These are phyloP conservation scores for Drosophila ambigua DNA, from an alignment of 1,140 invertebrate genomes.

Conservation along the genomic window DNA sequence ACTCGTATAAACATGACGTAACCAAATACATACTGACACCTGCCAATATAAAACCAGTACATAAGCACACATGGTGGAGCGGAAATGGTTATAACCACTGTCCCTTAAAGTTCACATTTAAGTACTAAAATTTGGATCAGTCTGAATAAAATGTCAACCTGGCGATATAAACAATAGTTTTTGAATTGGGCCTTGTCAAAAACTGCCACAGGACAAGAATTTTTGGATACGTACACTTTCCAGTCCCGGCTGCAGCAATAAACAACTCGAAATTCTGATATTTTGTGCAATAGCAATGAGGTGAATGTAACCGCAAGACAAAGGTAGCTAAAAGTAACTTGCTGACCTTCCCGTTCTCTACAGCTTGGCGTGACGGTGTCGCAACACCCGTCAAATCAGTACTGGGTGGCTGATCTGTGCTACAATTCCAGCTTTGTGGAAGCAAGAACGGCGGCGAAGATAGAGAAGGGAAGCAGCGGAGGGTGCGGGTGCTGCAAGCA, in stretches of 20 bases:
- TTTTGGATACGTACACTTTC: too few relatives aligned
- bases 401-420: not conserved
- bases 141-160: not conserved
- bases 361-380: conserved; percentile 54
- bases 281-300: conserved; percentile 11
- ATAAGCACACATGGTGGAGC: not conserved
- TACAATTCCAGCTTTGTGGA: conserved; percentile 5
- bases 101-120: not conserved
- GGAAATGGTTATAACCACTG: too few relatives aligned
- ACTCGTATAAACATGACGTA: not conserved
- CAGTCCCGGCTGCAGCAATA: too few relatives aligned
- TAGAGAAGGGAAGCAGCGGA: not conserved
- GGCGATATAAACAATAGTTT: too few relatives aligned
- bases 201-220: too few relatives aligned
- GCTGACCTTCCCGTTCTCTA: conserved; percentile 69
- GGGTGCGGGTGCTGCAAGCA: conserved; percentile 1
- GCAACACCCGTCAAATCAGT: conserved; percentile 45
- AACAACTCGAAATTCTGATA: not conserved
- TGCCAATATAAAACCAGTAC: conserved; percentile 10
- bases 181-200: too few relatives aligned
- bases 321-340: conserved; percentile 34
- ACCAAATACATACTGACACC: conserved; percentile 1
- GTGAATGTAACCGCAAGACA: conserved; percentile 17
- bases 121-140: not conserved
- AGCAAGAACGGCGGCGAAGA: conserved; percentile 3